phyloP scores from a whole-genome alignment of 2,888 invertebrate species.

The Pardosa pseudoannulata region DNA sequence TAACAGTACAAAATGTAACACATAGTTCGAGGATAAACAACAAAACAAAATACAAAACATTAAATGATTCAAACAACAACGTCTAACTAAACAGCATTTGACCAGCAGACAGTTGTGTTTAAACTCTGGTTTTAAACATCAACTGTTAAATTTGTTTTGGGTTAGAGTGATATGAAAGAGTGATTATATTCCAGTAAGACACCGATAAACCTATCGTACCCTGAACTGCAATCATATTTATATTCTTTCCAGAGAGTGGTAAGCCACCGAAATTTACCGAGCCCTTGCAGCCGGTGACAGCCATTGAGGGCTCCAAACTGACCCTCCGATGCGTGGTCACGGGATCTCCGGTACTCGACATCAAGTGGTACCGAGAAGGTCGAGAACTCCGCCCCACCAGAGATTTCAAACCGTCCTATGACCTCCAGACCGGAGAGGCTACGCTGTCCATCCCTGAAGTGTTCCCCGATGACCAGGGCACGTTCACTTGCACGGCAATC shows the following conservation, averaged over 20 bases:
- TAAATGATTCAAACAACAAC: too few species aligned
- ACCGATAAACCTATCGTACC: too few species aligned
- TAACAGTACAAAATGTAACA: too few species aligned
- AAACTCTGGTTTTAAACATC: too few species aligned
- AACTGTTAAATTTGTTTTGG: too few species aligned
- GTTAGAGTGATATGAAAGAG: too few species aligned
- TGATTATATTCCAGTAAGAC: too few species aligned
- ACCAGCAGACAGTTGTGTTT: too few species aligned
- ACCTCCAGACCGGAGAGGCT: slow-evolving; percentile 66
- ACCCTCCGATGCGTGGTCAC: slow-evolving; percentile 83
- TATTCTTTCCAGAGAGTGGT: slow-evolving; percentile 82
- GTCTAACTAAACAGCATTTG: too few species aligned
- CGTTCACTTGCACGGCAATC: slow-evolving; percentile 75
- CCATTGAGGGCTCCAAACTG: slow-evolving; percentile 81
- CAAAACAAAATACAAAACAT: too few species aligned
- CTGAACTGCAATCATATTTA: too few species aligned
- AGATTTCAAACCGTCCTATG: slow-evolving; percentile 68
- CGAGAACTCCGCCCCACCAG: slow-evolving; percentile 75
- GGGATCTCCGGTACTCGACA: slow-evolving; percentile 79
- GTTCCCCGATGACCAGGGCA: slow-evolving; percentile 77
- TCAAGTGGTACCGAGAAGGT: slow-evolving; percentile 77
- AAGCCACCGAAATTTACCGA: slow-evolving; percentile 76
- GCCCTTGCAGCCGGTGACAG: slow-evolving; percentile 83
- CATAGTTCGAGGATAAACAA: too few species aligned
- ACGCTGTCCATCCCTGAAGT: slow-evolving; percentile 74